These are phyloP conservation scores for Bufo bufo DNA, from an alignment of 2,113 vertebrate species.

Conservation along the genomic window DNA sequence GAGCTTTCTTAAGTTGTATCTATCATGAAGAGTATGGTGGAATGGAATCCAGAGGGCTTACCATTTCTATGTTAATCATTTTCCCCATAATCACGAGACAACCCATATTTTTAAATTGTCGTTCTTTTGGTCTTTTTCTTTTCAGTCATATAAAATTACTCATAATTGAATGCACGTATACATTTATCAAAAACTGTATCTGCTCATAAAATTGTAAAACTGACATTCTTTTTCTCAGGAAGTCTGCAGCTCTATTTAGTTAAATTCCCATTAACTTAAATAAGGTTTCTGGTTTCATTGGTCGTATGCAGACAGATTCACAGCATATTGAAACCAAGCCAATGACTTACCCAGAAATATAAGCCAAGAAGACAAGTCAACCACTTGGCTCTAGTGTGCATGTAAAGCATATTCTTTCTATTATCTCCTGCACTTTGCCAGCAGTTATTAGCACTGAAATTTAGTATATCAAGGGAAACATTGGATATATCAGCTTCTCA, in stretches of 20 bases:
- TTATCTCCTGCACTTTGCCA: slow-evolving; percentile 21
- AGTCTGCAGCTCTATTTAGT: background rate
- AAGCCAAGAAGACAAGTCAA: slow-evolving; percentile 28
- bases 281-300: slow-evolving; percentile 22
- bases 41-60: too few relatives aligned
- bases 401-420: slow-evolving; percentile 14
- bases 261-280: slow-evolving; percentile 32
- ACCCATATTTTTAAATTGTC: too few relatives aligned
- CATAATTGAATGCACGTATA: background rate
- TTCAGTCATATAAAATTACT: background rate
- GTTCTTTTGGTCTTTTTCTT: background rate
- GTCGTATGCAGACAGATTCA: slow-evolving; percentile 19
- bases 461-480: slow-evolving; percentile 31
- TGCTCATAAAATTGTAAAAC: background rate
- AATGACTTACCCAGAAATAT: slow-evolving; percentile 21
- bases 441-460: slow-evolving; percentile 38
- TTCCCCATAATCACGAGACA: too few relatives aligned
- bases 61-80: too few relatives aligned
- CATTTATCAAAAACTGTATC: background rate
- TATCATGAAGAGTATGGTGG: too few relatives aligned
- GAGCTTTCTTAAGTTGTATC: too few relatives aligned
- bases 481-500: slow-evolving; percentile 31
- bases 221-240: background rate
- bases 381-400: slow-evolving; percentile 13
- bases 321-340: background rate